Evolutionary conservation across 2,113 vertebrate genomes (phyloP), one percentile per base, ranked within the genome.

Genomic region (Hiodon alosoides): DNA sequence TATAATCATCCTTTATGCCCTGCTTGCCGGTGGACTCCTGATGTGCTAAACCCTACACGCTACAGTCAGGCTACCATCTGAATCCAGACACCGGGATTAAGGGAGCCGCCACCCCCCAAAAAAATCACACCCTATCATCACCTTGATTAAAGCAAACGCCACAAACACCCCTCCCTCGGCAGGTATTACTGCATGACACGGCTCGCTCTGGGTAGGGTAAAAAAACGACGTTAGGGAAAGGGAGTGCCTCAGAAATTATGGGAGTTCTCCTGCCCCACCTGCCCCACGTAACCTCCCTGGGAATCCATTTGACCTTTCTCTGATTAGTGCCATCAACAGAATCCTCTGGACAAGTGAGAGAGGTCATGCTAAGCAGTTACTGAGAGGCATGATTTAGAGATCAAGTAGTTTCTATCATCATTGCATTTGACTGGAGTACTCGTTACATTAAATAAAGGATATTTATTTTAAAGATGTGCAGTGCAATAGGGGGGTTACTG

Each of bases 131-230:
- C 82, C 74, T 76, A 67, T 82, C 82, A 85, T 81, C 81, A 80
- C 78, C 71, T 76, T 61, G 86, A 89, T 86, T 79, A 79, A 84
- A 77, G 57, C 66, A 86, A 86, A 90, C 83, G 75, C 47, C 65
- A 67, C 67, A 81, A 78, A 76, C 79, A 73, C 76, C 83, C 77
- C 79, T 62, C 85, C 76, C 81, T 80, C 76, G 60, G 17, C 7
- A 61, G 79, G 72, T 75, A 17, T 13, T 14, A 64, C 5, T 60
- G 78, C 90, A 76, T 82, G 89, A 86, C 77, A 16, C 55, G 77
- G 85, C 89, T 83, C 51, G 88, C 78, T 76, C 59, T n/a, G 79
- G 82, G 83, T 81, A 78, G 85, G 81, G 74, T 80, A 31, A 67
- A 75, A 73, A 60, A 58, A 13, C 51, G 3, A 8, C 1, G 4